These are phyloP conservation scores for Toxotes jaculatrix DNA, from an alignment of 2,113 vertebrate species.

Conservation along the genomic window DNA sequence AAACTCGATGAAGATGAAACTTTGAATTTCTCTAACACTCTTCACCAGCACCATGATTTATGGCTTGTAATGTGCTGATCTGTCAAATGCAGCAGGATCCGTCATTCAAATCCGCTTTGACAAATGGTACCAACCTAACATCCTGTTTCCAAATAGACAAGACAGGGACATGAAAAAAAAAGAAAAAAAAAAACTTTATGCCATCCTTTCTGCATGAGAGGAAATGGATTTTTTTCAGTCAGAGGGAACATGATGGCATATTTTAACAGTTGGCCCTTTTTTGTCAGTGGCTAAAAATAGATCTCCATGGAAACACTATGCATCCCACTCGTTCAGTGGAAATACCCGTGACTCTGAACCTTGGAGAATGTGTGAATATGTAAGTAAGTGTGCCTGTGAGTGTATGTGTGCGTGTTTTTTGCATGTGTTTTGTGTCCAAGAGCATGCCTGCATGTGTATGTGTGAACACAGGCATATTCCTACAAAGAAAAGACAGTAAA, in stretches of 20 bases:
- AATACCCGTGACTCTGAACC: slow-evolving; percentile 72
- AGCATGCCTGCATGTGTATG: not conserved
- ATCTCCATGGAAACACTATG: slow-evolving; percentile 87
- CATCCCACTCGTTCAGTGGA: slow-evolving; percentile 80
- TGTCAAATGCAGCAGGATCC: slow-evolving; percentile 35
- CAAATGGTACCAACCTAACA: slow-evolving; percentile 22
- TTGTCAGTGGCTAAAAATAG: slow-evolving; percentile 83
- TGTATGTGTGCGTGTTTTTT: not conserved
- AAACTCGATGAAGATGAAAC: not conserved
- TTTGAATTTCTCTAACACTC: not conserved
- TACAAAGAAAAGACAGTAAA: not conserved
- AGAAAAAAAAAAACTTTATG: not conserved
- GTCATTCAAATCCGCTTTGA: slow-evolving; percentile 33
- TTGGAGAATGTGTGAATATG: slow-evolving; percentile 61
- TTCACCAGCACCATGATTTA: slow-evolving; percentile 11
- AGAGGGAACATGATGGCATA: slow-evolving; percentile 78
- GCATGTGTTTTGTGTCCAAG: slow-evolving; percentile 11
- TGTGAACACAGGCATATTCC: not conserved
- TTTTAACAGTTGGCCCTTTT: slow-evolving; percentile 83
- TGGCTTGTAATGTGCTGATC: slow-evolving; percentile 31
- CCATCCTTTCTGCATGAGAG: slow-evolving; percentile 33
- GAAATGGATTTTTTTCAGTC: slow-evolving; percentile 52
- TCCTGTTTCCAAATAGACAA: slow-evolving; percentile 36
- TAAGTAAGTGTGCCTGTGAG: slow-evolving; percentile 26
- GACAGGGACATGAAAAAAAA: not conserved